Evolutionary conservation across 2,113 vertebrate species (phyloP), one percentile per base, ranked within the genome.

Genomic region (Opisthocomus hoazin): DNA sequence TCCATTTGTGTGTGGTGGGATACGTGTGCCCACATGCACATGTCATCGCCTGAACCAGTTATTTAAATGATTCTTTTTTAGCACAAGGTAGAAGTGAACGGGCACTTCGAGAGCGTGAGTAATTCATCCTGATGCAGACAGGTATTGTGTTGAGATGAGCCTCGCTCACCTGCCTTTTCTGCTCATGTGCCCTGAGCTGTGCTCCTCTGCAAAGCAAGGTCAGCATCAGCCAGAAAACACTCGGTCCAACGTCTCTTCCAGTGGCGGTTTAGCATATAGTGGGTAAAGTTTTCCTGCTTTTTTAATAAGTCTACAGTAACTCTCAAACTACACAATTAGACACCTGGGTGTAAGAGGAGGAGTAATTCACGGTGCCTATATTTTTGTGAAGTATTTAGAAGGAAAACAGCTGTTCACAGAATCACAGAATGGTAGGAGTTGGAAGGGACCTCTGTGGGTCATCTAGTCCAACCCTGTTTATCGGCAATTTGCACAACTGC

Each of bases 21-120:
- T 57, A 37, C 1, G 1, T 0, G 2, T 22, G 32, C 12, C 56
- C 15, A 27, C 5, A 1, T 34, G 26, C 37, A 23, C 34, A 58
- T 29, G 32, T 36, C 63, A 24, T 63, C 8, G 5, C 9, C 41
- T 41, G 20, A 83, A 37, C 24, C 10, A 24, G 19, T n/a, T 54
- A n/a, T n/a, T 65, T 65, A 34, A 51, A 46, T 51, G 23, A 12
- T 27, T 12, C 50, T 15, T 29, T 80, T 32, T 50, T 46, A 41
- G 15, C 6, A 11, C 21, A 24, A 20, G 46, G 14, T 41, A 20
- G 88, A 48, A 74, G 77, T 12, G 17, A 39, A 32, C 3, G 2
- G 36, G 41, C 15, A 11, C n/a, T 63, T 54, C 1, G 11, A 46
- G n/a, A 32, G 7, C 13, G 17, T 0, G 12, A 16, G 15, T 41